Conservation (phyloP, 2,113 vertebrate species). For the Pelecanoides urinatrix region DNA sequence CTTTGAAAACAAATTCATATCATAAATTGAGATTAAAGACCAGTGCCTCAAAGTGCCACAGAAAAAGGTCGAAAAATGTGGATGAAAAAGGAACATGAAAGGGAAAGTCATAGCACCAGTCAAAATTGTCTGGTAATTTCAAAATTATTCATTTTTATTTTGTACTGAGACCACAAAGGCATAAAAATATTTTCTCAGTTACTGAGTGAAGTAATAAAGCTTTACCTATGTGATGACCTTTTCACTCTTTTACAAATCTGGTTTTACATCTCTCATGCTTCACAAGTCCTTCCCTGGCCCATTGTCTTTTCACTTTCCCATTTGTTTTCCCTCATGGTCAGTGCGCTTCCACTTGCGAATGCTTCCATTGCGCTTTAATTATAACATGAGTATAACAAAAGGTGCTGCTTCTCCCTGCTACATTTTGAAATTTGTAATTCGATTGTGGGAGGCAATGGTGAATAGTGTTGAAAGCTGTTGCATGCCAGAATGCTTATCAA, state of each 20-base stretch:
- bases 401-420: neutral
- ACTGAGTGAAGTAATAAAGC: neutral
- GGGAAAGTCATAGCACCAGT: neutral
- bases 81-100: neutral
- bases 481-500: neutral
- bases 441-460: neutral
- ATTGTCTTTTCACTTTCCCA: neutral
- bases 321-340: neutral
- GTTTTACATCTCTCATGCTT: neutral
- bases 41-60: neutral
- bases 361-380: neutral
- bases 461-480: neutral
- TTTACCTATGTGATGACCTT: neutral
- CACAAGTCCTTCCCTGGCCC: neutral
- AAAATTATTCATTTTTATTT: neutral
- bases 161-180: neutral
- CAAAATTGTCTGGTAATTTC: neutral
- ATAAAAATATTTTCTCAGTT: neutral
- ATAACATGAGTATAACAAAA: neutral
- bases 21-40: neutral
- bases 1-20: neutral
- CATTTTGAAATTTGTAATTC: neutral
- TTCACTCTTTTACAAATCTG: neutral
- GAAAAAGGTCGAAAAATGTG: neutral
- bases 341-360: neutral